Percentiles rank a stretch among this genome's conserved stretches.
Conservation (phyloP, 2,888 invertebrate genomes). For the Baronia brevicornis region DNA sequence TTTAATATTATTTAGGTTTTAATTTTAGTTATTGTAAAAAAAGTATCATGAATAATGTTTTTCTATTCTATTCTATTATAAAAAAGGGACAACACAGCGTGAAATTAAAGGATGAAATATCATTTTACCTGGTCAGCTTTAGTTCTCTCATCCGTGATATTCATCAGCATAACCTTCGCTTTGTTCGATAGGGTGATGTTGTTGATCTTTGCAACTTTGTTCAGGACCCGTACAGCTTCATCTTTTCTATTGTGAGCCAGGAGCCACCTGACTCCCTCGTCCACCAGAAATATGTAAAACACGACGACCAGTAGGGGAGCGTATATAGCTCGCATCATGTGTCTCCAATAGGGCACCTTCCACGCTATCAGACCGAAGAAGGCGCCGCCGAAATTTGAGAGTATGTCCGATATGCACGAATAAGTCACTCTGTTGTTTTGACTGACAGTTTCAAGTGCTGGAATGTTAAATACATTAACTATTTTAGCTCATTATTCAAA, state of each 20-base stretch:
- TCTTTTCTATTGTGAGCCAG: conserved; percentile 80
- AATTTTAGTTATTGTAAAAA: no score
- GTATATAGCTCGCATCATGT: conserved; percentile 80
- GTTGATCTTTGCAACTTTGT: conserved; percentile 80
- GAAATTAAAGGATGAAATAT: not conserved
- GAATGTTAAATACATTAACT: no score
- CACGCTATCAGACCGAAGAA: conserved; percentile 82
- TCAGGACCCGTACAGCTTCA: conserved; percentile 78
- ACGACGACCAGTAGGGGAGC: conserved; percentile 81
- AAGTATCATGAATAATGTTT: no score
- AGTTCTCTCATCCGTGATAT: conserved; percentile 41
- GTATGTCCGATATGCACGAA: conserved; percentile 56
- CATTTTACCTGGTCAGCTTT: conserved; percentile 38
- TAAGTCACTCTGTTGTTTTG: conserved; percentile 58
- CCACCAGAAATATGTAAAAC: conserved; percentile 82
- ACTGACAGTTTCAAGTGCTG: conserved; percentile 60
- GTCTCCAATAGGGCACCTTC: conserved; percentile 82
- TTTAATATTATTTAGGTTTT: no score
- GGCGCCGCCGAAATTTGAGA: conserved; percentile 78
- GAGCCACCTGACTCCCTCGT: conserved; percentile 88
- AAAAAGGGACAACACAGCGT: no score
- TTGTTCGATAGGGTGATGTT: conserved; percentile 74
- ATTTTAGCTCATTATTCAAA: no score
- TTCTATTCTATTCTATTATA: no score
- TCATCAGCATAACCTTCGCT: conserved; percentile 59